Conservation (phyloP, 2,888 invertebrate genomes). For the Ariolimax columbianus region DNA sequence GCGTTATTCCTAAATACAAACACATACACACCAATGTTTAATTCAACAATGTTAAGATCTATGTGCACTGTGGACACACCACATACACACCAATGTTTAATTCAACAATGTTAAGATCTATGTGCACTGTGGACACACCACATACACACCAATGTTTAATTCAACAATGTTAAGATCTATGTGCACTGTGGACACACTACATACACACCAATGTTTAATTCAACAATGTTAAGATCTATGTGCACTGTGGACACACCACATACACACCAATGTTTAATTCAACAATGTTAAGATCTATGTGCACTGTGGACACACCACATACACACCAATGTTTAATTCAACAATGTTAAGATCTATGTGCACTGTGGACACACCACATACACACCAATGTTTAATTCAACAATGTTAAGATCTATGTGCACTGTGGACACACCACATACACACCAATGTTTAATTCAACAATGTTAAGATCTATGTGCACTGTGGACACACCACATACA, state of each 20-base stretch:
- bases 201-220: neutral
- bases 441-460: too few relatives aligned
- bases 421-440: too few relatives aligned
- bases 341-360: too few relatives aligned
- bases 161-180: neutral
- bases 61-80: neutral
- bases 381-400: too few relatives aligned
- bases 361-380: too few relatives aligned
- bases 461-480: too few relatives aligned
- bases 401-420: too few relatives aligned
- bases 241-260: neutral
- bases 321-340: too few relatives aligned
- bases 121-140: neutral
- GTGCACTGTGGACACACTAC: neutral
- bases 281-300: too few relatives aligned
- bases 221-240: neutral
- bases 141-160: neutral
- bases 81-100: neutral
- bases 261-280: neutral
- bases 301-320: too few relatives aligned
- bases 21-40: neutral
- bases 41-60: neutral
- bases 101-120: neutral
- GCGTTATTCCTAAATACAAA: neutral
- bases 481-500: too few relatives aligned